Evolutionary conservation across 1,140 invertebrate genomes (phyloP), one percentile per base, ranked within the genome.

Genomic region (Pectinophora gossypiella): DNA sequence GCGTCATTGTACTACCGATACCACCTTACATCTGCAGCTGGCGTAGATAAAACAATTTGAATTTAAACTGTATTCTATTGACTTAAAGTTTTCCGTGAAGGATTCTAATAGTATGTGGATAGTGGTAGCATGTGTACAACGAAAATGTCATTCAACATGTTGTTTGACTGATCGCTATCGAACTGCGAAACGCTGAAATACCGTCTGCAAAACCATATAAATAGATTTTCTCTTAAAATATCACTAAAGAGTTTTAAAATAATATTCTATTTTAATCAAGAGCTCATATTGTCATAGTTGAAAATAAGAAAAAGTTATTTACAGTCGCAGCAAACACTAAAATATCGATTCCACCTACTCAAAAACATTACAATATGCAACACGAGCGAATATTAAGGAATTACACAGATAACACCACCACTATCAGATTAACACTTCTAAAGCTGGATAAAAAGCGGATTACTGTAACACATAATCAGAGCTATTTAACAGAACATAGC

Each of bases 91-190:
- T 15, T 15, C 1, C 5, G 13, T 1, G 36, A 15, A 43, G 16
- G 19, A 3, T 23, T 43, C 10, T 18, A 20, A 18, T 27, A 3
- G 36, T 12, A 19, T 42, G 27, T 27, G 48, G 36, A 40, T 7
- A 15, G 22, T 38, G 48, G 48, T 51, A 38, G 48, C 48, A 42
- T 42, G 42, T 43, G 36, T 51, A 51, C 38, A 43, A 42, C 36
- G 48, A 43, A 51, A 51, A 51, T 51, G 48, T 51, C 48, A 51
- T 51, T 43, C 38, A 40, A 51, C 38, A 43, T 51, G 44, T 46
- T 46, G 48, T 51, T 51, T 51, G 48, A 50, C 19, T 50, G 48
- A 51, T 51, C 20, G 38, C 21, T 51, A 51, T 51, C 48, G 48
- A 40, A 40, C 36, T 15, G n/a, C 36, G 36, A 40, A 18, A 40